Evolutionary conservation across 1,140 invertebrate genomes (phyloP).

Genomic region (Sarcophaga bullata): DNA sequence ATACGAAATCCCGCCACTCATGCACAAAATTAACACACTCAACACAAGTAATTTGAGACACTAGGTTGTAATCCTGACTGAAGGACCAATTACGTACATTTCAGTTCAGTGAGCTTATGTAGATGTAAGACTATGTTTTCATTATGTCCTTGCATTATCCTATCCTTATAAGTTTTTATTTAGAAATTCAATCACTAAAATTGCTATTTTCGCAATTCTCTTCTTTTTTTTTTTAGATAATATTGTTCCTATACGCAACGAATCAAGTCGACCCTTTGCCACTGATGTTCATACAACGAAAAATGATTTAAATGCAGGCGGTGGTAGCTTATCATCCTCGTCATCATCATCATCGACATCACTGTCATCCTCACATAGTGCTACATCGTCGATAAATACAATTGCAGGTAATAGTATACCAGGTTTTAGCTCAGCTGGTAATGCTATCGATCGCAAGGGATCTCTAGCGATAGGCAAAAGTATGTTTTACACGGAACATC

Average conservation of each 20-base stretch:
- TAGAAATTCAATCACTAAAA: no score
- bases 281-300: slow-evolving; percentile 62
- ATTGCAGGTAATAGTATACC: slow-evolving; percentile 56
- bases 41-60: no score
- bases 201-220: no score
- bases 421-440: slow-evolving; percentile 50
- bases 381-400: slow-evolving; percentile 54
- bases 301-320: slow-evolving; percentile 54
- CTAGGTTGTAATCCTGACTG: no score
- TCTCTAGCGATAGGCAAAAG: slow-evolving; percentile 64
- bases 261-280: slow-evolving; percentile 60
- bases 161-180: no score
- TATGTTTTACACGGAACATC: slow-evolving; percentile 64
- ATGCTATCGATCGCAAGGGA: slow-evolving; percentile 53
- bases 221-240: slow-evolving; percentile 50
- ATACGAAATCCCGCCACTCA: no score
- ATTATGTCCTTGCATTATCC: no score
- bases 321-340: slow-evolving; percentile 52
- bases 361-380: slow-evolving; percentile 48
- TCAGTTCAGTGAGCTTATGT: no score
- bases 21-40: no score
- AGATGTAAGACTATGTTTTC: no score
- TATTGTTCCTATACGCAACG: slow-evolving; percentile 63
- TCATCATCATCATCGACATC: slow-evolving; percentile 52
- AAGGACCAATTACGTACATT: no score